Base-by-base conservation (phyloP, 2,113 vertebrate genomes). In the Brachyistius frenatus region DNA sequence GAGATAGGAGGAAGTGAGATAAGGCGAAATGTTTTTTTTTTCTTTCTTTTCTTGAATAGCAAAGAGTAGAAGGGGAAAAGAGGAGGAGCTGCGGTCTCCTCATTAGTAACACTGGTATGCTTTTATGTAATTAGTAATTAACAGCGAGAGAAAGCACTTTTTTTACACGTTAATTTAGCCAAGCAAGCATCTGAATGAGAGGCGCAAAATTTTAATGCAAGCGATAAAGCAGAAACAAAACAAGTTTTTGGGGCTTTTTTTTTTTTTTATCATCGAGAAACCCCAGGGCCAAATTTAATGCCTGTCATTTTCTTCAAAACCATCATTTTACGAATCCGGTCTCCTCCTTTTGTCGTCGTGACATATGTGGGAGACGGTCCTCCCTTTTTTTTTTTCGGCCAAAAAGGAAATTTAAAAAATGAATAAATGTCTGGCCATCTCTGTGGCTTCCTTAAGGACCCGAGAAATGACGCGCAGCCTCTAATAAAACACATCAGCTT, bases 271-370 rank as follows among this genome's bases (percentile, higher is more conserved):
- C n/a, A n/a, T n/a, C n/a, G n/a, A n/a, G 56, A 57, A 37, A 67
- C 60, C 66, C 23, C 44, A 35, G 61, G 68, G 76, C 75, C 60
- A 64, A 44, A 74, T 84, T 77, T 55, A 77, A 83, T 57, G 86
- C 80, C 67, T 87, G 84, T 87, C 81, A 78, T 77, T 83, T 75
- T 49, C 41, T 60, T 81, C 77, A 76, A 76, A 78, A 78, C 62
- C 69, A 14, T 64, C 54, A 30, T 81, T 86, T 78, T n/a, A 55
- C 39, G 63, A 39, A 77, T 77, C 68, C 30, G 30, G 14, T 81
- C 69, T 79, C 36, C 30, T 80, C 39, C 49, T 88, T 23, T 86
- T 88, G 71, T 80, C n/a, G 23, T 13, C 32, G 33, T 50, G 76
- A 72, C 72, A 73, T 30, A 75, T 44, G 66, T 66, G 58, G 63